A percentile compares a stretch with the other conserved stretches of the same genome.
phyloP scores from a whole-genome alignment of 2,888 invertebrate genomes.

The Thymelicus acteon region DNA sequence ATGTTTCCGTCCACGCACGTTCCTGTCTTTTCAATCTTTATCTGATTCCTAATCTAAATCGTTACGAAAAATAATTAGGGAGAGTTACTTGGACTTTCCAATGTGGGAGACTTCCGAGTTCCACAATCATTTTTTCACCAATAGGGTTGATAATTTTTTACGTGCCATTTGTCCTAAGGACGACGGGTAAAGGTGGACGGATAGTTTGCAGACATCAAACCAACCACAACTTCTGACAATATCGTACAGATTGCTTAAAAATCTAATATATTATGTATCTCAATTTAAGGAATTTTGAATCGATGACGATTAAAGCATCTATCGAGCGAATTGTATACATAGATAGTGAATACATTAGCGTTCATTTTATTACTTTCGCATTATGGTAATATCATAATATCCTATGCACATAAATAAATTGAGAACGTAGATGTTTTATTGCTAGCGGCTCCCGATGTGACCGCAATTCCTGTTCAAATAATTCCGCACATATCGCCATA shows the following conservation, averaged over 20 bases:
- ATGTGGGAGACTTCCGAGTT: conserved; percentile 8
- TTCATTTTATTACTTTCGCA: conserved; percentile 64
- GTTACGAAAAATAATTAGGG: conserved; percentile 33
- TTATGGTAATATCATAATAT: conserved; percentile 67
- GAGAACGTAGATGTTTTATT: conserved; percentile 64
- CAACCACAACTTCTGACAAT: background rate
- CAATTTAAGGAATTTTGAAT: no score
- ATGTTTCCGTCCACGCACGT: conserved; percentile 56
- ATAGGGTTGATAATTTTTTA: conserved; percentile 54
- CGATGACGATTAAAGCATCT: no score
- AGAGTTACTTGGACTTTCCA: background rate
- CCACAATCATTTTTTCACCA: conserved; percentile 45
- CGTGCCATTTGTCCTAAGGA: conserved; percentile 49
- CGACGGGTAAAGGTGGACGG: conserved; percentile 50
- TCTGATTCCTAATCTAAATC: conserved; percentile 34
- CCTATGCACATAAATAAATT: conserved; percentile 62
- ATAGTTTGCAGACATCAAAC: conserved; percentile 55
- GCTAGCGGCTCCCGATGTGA: conserved; percentile 47
- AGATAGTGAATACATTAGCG: conserved; percentile 57
- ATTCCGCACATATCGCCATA: conserved; percentile 25
- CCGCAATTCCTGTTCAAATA: conserved; percentile 36
- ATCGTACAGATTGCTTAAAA: no score
- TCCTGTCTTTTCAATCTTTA: conserved; percentile 37
- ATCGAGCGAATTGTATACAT: conserved; percentile 53
- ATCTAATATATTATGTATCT: no score